Base-by-base conservation (phyloP, 2,113 vertebrate species). In the Erpornis zantholeuca region DNA sequence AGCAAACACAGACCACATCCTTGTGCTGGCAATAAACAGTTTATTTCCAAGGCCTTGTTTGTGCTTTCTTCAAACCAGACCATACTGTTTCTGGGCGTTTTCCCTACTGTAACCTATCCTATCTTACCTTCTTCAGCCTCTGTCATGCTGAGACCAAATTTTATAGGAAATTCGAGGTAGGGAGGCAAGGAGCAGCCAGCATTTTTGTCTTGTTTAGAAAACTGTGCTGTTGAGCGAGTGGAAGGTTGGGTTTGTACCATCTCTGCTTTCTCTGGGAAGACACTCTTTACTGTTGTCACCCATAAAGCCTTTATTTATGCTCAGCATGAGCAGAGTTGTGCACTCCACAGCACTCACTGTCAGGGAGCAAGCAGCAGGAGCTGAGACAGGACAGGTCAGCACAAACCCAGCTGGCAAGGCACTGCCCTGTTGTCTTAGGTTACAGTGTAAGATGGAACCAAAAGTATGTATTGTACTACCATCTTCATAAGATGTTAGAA, bases 331-430 rank as follows among this genome's bases (percentile, higher is more conserved):
- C 33, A 6, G 45, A 20, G n/a, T 7, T 33, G 5, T 10, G 42
- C 52, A 24, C 20, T 27, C 21, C 28, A 14, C 18, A 27, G 7
- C 38, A 15, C 12, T 56, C 1, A 1, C 20, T 20, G 16, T 7
- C 7, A 3, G 42, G 40, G 28, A 50, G 40, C 14, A 3, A 56
- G 38, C 38, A 38, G 38, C 12, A 15, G 47, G 65, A 57, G 31
- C 63, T 36, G 57, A 20, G 57, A 40, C 1, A 3, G 36, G 31
- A 12, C 75, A 15, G 50, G 29, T 0, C 7, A 68, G 35, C 1
- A 0, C 2, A 27, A 50, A 53, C 78, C 0, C 0, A 59, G 56
- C 54, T 12, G 54, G 49, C 70, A 27, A 35, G 40, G 33, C 49
- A 31, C 63, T 49, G 61, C 27, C 33, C 24, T 60, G n/a, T 36